These are phyloP conservation scores for Prosopocoilus inquinatus DNA, from an alignment of 2,888 invertebrate species.

Conservation along the genomic window DNA sequence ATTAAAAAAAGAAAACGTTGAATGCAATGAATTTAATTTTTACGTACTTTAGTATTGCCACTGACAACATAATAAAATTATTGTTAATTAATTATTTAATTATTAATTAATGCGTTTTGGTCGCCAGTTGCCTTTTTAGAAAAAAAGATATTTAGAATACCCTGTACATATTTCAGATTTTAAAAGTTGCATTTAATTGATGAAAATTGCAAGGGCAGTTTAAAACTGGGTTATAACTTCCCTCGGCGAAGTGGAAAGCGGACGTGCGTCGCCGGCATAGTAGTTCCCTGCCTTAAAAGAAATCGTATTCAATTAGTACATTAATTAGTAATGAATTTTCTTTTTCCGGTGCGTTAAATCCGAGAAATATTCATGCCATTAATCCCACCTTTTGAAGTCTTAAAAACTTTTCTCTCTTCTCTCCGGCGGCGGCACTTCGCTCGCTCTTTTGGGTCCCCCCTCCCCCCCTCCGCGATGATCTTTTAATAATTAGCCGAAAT, in stretches of 20 bases:
- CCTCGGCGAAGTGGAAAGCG: constrained; percentile 6
- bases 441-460: background rate
- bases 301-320: constrained; percentile 20
- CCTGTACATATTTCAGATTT: no score
- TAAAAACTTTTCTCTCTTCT: background rate
- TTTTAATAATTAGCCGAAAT: background rate
- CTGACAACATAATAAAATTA: no score
- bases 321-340: constrained; percentile 28
- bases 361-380: constrained; percentile 11
- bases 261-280: constrained; percentile 5
- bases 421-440: background rate
- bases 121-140: no score
- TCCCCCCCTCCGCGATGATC: background rate
- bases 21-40: no score
- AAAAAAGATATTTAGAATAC: no score
- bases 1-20: no score
- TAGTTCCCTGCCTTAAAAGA: constrained; percentile 7
- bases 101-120: no score
- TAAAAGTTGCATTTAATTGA: no score
- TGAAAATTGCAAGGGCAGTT: no score
- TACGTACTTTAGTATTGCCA: no score
- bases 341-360: constrained; percentile 11
- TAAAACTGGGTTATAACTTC: no score
- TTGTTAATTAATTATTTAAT: no score
- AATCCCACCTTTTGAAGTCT: constrained; percentile 10